phyloP scores from a whole-genome alignment of 2,888 invertebrate species.

The Uloborus plumipes region DNA sequence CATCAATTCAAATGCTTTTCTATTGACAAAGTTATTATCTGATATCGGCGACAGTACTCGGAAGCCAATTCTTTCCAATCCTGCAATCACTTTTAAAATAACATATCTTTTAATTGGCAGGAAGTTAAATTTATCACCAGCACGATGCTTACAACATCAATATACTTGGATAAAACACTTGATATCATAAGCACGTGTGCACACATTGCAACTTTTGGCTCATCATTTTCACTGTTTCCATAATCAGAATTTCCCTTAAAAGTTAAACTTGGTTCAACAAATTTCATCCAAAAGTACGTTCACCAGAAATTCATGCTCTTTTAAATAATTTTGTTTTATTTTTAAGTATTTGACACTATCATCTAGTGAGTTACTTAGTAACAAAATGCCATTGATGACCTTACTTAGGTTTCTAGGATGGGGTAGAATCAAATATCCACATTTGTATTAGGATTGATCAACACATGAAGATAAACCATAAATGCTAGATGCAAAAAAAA shows the following conservation, averaged over 20 bases:
- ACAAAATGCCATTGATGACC: too few relatives aligned
- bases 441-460: too few relatives aligned
- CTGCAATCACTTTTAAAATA: neutral
- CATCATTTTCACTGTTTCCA: constrained; percentile 4
- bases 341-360: neutral
- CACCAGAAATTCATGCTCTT: constrained; percentile 6
- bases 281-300: constrained; percentile 14
- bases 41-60: neutral
- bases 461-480: too few relatives aligned
- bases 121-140: constrained; percentile 5
- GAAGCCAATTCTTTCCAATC: constrained; percentile 11
- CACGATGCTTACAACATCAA: constrained; percentile 1
- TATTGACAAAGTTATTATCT: neutral
- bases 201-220: neutral
- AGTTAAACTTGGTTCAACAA: constrained; percentile 11
- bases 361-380: too few relatives aligned
- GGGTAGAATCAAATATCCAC: too few relatives aligned
- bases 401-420: too few relatives aligned
- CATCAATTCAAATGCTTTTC: too few relatives aligned
- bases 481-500: too few relatives aligned
- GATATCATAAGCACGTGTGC: constrained; percentile 20
- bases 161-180: constrained; percentile 2
- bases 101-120: neutral
- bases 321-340: constrained; percentile 7
- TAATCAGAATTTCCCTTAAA: neutral